Percentiles rank a stretch among this genome's conserved stretches.
Conservation (phyloP, 2,113 vertebrate species). For the Siniperca knerii region DNA sequence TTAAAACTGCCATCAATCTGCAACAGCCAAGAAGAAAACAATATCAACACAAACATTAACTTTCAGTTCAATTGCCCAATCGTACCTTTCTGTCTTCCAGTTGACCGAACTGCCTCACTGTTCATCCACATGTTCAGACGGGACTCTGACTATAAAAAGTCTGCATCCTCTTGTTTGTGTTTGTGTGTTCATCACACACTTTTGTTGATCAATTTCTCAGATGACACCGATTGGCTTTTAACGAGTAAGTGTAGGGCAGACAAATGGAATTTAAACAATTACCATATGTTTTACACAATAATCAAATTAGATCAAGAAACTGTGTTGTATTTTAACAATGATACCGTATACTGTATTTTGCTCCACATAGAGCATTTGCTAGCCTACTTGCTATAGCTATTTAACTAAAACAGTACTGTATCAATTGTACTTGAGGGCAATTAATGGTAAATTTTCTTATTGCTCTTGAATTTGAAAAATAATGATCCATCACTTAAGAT, state of each 20-base stretch:
- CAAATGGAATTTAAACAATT: not conserved
- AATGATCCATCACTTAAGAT: not conserved
- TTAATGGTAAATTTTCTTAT: not conserved
- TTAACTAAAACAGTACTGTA: not conserved
- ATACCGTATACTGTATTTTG: not conserved
- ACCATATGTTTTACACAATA: not conserved
- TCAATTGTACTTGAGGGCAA: not conserved
- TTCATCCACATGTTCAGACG: not conserved
- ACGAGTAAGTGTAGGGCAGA: not conserved
- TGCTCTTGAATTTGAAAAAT: not conserved
- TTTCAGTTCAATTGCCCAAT: conserved; percentile 16
- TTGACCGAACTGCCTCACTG: not conserved
- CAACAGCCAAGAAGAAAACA: conserved; percentile 34
- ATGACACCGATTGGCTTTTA: not conserved
- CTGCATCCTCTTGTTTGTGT: not conserved
- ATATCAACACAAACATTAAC: conserved; percentile 38
- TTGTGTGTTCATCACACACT: not conserved
- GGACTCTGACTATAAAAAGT: not conserved
- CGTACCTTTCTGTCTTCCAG: conserved; percentile 24
- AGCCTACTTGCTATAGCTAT: not conserved
- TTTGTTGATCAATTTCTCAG: not conserved
- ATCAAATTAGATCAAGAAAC: not conserved
- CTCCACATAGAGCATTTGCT: not conserved
- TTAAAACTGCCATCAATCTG: conserved; percentile 43
- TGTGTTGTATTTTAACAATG: not conserved